phyloP scores from a whole-genome alignment of 2,888 invertebrate genomes.

The Xestobium rufovillosum region DNA sequence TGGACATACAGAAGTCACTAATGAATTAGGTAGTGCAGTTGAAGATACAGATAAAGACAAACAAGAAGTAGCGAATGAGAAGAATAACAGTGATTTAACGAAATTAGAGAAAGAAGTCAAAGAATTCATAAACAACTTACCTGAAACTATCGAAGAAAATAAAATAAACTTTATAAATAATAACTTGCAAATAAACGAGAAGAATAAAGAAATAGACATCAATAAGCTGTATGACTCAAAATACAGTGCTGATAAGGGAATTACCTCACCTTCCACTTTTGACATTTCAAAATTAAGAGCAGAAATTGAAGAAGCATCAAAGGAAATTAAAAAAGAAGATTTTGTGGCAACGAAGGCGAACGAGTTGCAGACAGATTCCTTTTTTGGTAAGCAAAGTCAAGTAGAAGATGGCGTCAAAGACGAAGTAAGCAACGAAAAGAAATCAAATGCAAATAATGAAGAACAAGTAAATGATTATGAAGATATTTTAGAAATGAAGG shows the following conservation, averaged over 20 bases:
- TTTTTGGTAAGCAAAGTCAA: no score
- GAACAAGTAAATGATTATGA: no score
- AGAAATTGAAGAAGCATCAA: slow-evolving; percentile 10
- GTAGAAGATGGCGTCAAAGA: no score
- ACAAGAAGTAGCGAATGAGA: slow-evolving; percentile 11
- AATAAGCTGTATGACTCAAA: background rate
- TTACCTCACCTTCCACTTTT: slow-evolving; percentile 1
- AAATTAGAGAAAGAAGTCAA: slow-evolving; percentile 12
- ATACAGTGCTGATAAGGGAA: no score
- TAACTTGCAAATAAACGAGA: slow-evolving; percentile 1
- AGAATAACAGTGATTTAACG: slow-evolving; percentile 7
- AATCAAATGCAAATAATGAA: no score
- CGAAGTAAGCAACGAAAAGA: no score
- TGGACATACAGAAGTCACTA: no score
- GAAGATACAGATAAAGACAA: slow-evolving; percentile 21
- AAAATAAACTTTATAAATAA: no score
- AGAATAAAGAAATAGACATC: background rate
- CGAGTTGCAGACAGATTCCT: no score
- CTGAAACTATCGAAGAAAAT: slow-evolving; percentile 8
- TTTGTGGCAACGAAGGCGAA: no score
- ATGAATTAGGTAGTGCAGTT: slow-evolving; percentile 1
- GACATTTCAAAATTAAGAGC: slow-evolving; percentile 6
- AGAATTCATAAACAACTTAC: slow-evolving; percentile 11
- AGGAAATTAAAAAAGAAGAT: slow-evolving; percentile 2
- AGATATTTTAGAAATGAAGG: slow-evolving; percentile 3